Evolutionary conservation across 2,113 vertebrate genomes (phyloP), one percentile per base, ranked within the genome.

Genomic region (Alaudala cheleensis): DNA sequence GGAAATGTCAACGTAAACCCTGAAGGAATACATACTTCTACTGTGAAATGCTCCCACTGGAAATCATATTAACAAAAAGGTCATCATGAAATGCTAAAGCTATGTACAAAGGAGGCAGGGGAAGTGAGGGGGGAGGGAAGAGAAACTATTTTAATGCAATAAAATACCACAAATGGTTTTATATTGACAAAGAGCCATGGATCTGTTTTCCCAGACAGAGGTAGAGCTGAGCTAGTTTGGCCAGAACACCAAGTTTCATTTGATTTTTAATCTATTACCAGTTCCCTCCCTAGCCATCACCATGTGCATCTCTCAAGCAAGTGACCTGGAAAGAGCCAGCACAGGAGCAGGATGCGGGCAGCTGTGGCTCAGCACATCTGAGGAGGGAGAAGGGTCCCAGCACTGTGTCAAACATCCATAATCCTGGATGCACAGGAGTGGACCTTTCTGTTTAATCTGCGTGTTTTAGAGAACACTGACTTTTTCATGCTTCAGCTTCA

Each of bases 11-110:
- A 81, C 14, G 0, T 65, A 94, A 96, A 88, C 81, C 92, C 91
- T 96, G 65, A 87, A 94, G 84, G 96, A 97, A 77, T 93, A 78
- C 95, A 97, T 97, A 91, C 77, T 97, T 97, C 96, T 96, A 96
- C 95, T 67, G 76, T 83, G 93, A 97, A 97, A 94, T 62, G 94
- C 90, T 94, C 89, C 96, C 77, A 90, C 47, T 96, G 95, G 92
- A 97, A 97, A 92, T 84, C 87, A 50, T 81, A 85, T 81, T 95
- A 94, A 67, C 82, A 80, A 89, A 93, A 97, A 97, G 95, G 96
- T 97, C 96, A 97, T 93, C 93, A 66, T 85, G 92, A 96, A 95
- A 92, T 18, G 81, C 85, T 95, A 76, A 69, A 92, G 67, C 34
- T 70, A 91, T 34, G 58, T 57, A 65, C 62, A 76, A 70, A 74